Percentiles rank a stretch among this genome's conserved stretches.
Evolutionary conservation across 2,888 invertebrate genomes (phyloP).

Genomic region (Synergus itoensis): DNA sequence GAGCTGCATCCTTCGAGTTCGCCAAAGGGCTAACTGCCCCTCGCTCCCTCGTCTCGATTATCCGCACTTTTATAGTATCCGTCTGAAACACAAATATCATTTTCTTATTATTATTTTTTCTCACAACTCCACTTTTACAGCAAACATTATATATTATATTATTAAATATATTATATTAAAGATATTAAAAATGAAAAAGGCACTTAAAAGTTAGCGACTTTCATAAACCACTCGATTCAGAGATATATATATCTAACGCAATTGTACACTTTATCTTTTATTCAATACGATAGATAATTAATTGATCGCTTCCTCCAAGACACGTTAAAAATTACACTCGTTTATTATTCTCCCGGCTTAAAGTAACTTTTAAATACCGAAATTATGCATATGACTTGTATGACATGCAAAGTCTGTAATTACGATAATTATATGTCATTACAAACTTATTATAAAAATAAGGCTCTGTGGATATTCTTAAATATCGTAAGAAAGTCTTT

Average conservation of each 20-base stretch:
- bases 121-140: neutral
- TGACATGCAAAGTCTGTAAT: neutral
- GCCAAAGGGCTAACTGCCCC: slow-evolving; percentile 77
- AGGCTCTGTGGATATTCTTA: neutral
- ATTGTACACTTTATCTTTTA: too few species aligned
- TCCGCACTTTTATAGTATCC: slow-evolving; percentile 64
- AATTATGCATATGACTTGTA: neutral
- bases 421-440: neutral
- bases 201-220: too few species aligned
- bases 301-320: neutral
- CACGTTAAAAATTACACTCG: neutral
- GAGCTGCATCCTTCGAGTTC: slow-evolving; percentile 78
- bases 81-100: slow-evolving; percentile 59
- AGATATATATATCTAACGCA: too few species aligned
- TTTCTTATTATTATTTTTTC: neutral
- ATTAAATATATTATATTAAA: neutral
- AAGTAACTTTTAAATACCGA: neutral
- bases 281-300: neutral
- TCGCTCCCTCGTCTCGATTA: slow-evolving; percentile 75
- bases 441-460: neutral
- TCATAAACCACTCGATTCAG: too few species aligned
- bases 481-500: neutral
- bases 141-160: neutral
- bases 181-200: neutral
- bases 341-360: neutral